phyloP scores from a whole-genome alignment of 2,888 invertebrate species.

The Mesorhabditis spiculigera region DNA sequence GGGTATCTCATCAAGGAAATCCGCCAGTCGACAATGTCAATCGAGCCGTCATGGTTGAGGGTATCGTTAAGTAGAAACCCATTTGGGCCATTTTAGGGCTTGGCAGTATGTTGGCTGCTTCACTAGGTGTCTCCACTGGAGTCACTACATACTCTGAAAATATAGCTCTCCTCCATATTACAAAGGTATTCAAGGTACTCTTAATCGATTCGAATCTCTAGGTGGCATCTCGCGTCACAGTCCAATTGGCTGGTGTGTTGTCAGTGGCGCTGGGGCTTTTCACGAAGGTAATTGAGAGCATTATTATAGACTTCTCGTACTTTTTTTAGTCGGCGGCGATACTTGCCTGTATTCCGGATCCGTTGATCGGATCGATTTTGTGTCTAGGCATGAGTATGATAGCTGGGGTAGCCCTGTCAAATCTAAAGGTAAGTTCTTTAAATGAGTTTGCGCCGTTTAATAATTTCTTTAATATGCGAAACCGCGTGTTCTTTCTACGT shows the following conservation, averaged over 20 bases:
- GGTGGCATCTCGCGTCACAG: constrained; percentile 46
- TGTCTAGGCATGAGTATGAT: constrained; percentile 52
- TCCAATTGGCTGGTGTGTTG: constrained; percentile 45
- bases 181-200: constrained; percentile 25
- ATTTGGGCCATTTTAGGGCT: constrained; percentile 40
- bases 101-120: constrained; percentile 40
- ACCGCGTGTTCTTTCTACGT: background rate
- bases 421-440: constrained; percentile 32
- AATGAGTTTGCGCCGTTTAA: too few species aligned
- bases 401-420: constrained; percentile 44
- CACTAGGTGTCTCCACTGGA: constrained; percentile 42
- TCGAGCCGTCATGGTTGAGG: constrained; percentile 48
- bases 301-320: background rate
- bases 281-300: background rate
- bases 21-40: constrained; percentile 45
- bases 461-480: background rate
- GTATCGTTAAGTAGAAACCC: constrained; percentile 11
- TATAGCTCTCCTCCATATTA: constrained; percentile 48
- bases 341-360: constrained; percentile 47
- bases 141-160: constrained; percentile 53
- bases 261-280: background rate
- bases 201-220: too few species aligned
- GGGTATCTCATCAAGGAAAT: constrained; percentile 37
- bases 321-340: constrained; percentile 39
- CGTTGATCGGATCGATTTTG: constrained; percentile 47